phyloP scores from a whole-genome alignment of 2,113 vertebrate genomes.

The Zapus hudsonius region DNA sequence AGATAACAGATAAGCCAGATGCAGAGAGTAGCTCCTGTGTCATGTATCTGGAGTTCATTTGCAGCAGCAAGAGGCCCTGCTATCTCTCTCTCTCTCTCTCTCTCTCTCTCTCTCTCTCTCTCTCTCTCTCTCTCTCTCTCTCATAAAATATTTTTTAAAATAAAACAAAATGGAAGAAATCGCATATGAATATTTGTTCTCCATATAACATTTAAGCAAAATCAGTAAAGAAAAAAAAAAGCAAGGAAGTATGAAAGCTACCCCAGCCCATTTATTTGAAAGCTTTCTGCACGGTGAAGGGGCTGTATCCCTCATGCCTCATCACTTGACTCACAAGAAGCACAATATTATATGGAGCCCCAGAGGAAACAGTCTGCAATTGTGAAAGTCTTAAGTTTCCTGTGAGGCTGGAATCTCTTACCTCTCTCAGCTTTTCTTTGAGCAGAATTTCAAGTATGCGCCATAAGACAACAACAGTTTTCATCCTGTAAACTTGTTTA shows the following conservation, averaged over 20 bases:
- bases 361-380: conserved; percentile 55
- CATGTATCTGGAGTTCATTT: too few species aligned
- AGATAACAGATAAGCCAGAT: too few species aligned
- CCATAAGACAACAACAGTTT: conserved; percentile 53
- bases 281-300: neutral
- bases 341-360: neutral
- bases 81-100: too few species aligned
- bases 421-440: conserved; percentile 65
- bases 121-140: too few species aligned
- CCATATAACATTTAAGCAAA: neutral
- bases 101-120: too few species aligned
- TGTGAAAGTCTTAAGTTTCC: conserved; percentile 27
- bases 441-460: conserved; percentile 48
- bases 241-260: neutral
- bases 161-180: neutral
- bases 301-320: neutral
- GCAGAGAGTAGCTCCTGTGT: too few species aligned
- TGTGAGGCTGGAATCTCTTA: conserved; percentile 63
- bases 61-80: too few species aligned
- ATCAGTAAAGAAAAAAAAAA: neutral
- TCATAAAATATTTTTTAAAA: too few species aligned
- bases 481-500: conserved; percentile 58
- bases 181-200: neutral
- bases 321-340: neutral
- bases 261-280: neutral